Conservation (phyloP, 1,140 invertebrate species). For the Wasmannia auropunctata region DNA sequence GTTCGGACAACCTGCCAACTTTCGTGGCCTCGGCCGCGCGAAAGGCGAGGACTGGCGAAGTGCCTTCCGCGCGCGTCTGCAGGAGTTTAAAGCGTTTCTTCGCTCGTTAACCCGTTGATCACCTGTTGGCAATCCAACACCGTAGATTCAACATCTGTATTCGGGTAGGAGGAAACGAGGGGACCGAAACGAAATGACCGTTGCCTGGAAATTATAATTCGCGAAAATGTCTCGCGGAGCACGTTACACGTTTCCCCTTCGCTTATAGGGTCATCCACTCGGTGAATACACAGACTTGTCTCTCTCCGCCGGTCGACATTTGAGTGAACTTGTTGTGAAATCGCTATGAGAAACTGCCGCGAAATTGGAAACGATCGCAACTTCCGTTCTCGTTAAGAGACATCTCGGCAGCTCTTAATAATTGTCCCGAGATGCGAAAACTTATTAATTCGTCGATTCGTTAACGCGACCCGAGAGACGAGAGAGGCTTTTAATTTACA, state of each 20-base stretch:
- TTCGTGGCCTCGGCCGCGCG: background rate
- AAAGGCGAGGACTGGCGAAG: background rate
- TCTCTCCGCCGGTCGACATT: background rate
- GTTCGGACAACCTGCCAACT: constrained; percentile 40
- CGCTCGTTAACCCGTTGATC: constrained; percentile 64
- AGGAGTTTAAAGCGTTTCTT: constrained; percentile 13
- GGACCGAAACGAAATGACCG: background rate
- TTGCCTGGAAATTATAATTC: background rate
- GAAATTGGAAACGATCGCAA: constrained; percentile 17
- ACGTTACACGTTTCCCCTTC: background rate
- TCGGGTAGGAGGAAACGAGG: background rate
- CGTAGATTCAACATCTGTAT: background rate
- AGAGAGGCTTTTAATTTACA: no score
- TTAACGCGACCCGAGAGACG: background rate
- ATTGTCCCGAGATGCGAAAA: background rate
- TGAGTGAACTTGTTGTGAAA: background rate
- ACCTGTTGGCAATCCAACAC: constrained; percentile 51
- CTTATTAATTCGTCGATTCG: constrained; percentile 16
- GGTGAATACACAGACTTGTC: background rate
- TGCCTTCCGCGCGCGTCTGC: constrained; percentile 28
- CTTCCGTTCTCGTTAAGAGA: background rate
- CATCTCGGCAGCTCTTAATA: background rate
- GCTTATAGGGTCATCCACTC: background rate
- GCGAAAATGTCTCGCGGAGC: background rate
- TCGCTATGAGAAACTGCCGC: background rate